phyloP scores from a whole-genome alignment of 1,140 invertebrate species.

The Drosophila asahinai region DNA sequence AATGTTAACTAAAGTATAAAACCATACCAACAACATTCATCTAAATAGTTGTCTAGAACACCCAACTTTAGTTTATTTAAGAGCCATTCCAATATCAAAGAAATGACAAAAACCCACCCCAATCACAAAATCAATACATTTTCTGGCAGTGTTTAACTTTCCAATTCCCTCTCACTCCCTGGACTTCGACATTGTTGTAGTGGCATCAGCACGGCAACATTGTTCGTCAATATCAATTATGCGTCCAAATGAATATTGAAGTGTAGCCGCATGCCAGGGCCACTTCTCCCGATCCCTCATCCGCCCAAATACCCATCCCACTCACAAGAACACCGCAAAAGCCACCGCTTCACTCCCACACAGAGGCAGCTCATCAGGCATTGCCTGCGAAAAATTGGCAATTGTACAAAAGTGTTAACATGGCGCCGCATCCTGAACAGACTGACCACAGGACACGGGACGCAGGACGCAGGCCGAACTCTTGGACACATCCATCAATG shows the following conservation, averaged over 20 bases:
- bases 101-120: not conserved
- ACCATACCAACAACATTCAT: no score
- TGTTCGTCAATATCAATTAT: slow-evolving; percentile 84
- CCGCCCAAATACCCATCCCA: not conserved
- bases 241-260: slow-evolving; percentile 83
- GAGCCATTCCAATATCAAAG: not conserved
- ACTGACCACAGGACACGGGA: slow-evolving; percentile 68
- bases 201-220: slow-evolving; percentile 60
- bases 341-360: slow-evolving; percentile 55
- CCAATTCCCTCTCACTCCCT: slow-evolving; percentile 5
- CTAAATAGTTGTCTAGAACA: not conserved
- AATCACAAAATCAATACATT: not conserved
- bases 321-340: slow-evolving; percentile 67
- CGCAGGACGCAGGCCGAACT: slow-evolving; percentile 24
- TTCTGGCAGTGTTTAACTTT: slow-evolving; percentile 54
- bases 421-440: slow-evolving; percentile 76
- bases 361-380: slow-evolving; percentile 57
- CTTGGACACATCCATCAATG: slow-evolving; percentile 84
- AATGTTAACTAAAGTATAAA: no score
- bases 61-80: not conserved
- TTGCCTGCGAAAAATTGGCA: slow-evolving; percentile 76
- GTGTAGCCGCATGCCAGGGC: slow-evolving; percentile 72
- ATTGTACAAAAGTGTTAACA: slow-evolving; percentile 84
- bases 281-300: slow-evolving; percentile 7
- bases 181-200: slow-evolving; percentile 42